Percentiles rank a stretch among this genome's conserved stretches.
Evolutionary conservation across 2,888 invertebrate genomes (phyloP).

Genomic region (Pandemis cinnamomeana): DNA sequence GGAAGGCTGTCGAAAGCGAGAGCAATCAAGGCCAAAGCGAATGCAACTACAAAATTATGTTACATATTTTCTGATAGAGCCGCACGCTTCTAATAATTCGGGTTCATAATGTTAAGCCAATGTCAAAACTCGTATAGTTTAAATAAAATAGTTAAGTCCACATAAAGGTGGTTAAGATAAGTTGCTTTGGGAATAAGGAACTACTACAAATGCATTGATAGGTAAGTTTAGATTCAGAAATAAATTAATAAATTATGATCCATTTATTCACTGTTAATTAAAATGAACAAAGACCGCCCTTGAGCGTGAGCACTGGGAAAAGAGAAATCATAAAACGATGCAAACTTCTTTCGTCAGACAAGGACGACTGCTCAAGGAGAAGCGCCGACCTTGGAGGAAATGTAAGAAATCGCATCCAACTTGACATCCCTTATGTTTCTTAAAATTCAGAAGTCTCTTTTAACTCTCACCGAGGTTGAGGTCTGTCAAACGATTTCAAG

Average conservation of each 20-base stretch:
- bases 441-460: background rate
- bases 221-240: background rate
- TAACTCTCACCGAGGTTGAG: background rate
- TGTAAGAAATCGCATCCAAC: background rate
- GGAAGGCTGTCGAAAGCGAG: conserved; percentile 56
- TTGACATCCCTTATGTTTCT: background rate
- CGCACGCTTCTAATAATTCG: conserved; percentile 1
- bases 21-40: conserved; percentile 52
- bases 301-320: background rate
- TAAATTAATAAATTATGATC: background rate
- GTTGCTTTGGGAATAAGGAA: background rate
- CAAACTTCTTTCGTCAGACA: background rate
- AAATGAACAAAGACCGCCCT: background rate
- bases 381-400: conserved; percentile 13
- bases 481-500: background rate
- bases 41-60: conserved; percentile 19
- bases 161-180: too few species aligned
- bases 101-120: background rate
- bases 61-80: conserved; percentile 16
- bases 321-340: conserved; percentile 3
- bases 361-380: conserved; percentile 7
- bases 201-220: background rate
- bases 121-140: too few species aligned
- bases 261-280: background rate
- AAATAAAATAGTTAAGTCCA: too few species aligned